Evolutionary conservation across 2,113 vertebrate species (phyloP), one percentile per base, ranked within the genome.

Genomic region (Cinclus mexicanus): DNA sequence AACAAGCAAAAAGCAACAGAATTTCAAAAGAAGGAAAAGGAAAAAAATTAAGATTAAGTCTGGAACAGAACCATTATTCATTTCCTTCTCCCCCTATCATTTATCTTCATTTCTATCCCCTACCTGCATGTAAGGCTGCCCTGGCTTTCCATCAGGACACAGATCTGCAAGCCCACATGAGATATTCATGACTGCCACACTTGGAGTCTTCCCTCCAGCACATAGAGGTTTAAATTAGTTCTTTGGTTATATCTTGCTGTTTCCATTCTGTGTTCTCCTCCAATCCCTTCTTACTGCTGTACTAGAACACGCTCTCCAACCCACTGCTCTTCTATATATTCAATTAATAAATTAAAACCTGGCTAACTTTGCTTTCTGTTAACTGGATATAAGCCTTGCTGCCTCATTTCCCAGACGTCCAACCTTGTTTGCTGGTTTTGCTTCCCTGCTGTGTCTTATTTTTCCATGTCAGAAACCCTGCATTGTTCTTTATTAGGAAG

Each of bases 271-370:
- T 33, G 39, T 87, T 84, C 29, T 92, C 37, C 31, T 69, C 52
- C 37, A 59, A 2, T 63, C 52, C 28, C 37, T 65, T 53, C 63
- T 83, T 83, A 72, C 22, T 42, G n/a, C 50, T 7, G 0, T 82
- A 56, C 41, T 65, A 83, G 55, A 86, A 53, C 13, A 80, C 7
- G 28, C 24, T 86, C 12, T 83, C 53, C 39, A 79, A 84, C 64
- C 67, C 56, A 65, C 50, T 69, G 76, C 37, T 86, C 77, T 89
- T 68, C 35, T 42, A 29, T 25, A 69, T 35, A 72, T 57, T 85
- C 75, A 53, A 35, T 47, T 53, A 77, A 69, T 92, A 76, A 91
- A 89, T 89, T 94, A 88, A 86, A 95, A 81, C 25, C 22, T 77
- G 53, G 53, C 29, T 86, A 68, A 65, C 28, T 83, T 79, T 77